A percentile compares a stretch with the other conserved stretches of the same genome.
Evolutionary conservation across 1,140 invertebrate genomes (phyloP).

Genomic region (Lepidurus apus): DNA sequence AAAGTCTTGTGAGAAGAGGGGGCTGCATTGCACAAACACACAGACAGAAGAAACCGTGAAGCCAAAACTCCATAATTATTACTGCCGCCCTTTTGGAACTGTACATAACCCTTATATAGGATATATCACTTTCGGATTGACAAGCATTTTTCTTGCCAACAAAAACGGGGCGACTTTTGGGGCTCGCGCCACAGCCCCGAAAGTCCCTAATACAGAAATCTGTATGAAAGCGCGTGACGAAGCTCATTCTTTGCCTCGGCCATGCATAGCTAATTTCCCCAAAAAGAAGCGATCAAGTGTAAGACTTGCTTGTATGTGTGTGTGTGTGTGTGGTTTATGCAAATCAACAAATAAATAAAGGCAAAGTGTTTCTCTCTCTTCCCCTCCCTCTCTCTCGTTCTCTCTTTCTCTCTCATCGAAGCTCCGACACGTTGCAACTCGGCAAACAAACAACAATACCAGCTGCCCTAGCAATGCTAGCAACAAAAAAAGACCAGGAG

Average conservation of each 20-base stretch:
- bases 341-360: slow-evolving; percentile 9
- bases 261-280: neutral
- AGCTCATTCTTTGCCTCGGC: slow-evolving; percentile 10
- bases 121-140: no score
- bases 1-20: neutral
- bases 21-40: neutral
- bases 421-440: slow-evolving; percentile 2
- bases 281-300: slow-evolving; percentile 22
- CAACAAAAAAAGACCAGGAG: neutral
- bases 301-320: neutral
- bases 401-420: slow-evolving; percentile 21
- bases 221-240: slow-evolving; percentile 1
- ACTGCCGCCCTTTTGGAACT: neutral
- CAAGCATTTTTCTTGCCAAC: neutral
- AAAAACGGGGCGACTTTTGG: neutral
- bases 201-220: slow-evolving; percentile 10
- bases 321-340: slow-evolving; percentile 12
- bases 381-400: neutral
- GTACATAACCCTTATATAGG: neutral
- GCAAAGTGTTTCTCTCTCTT: slow-evolving; percentile 21
- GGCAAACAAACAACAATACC: slow-evolving; percentile 10
- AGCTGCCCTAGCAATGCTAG: neutral
- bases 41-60: neutral
- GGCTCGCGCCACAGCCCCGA: neutral
- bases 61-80: slow-evolving; percentile 2